Evolutionary conservation across 2,797 vertebrate genomes (phyloP), one percentile per base, ranked within the genome.

Genomic region (Rhabdophis nuchalis): DNA sequence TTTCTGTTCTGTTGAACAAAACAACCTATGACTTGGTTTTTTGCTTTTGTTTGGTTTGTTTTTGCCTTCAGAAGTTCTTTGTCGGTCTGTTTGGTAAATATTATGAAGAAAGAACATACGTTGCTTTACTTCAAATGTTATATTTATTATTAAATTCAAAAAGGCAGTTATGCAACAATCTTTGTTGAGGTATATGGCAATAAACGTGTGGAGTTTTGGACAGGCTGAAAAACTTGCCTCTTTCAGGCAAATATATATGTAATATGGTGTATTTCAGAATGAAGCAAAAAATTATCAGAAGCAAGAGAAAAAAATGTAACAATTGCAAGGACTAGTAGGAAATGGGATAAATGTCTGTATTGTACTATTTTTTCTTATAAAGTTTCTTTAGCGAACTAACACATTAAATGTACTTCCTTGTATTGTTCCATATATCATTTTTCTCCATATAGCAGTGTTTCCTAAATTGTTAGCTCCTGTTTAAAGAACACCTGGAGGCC

Each of bases 81-180:
- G n/a, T 32, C 7, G 68, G 29, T 64, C 6, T 88, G 36, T 93
- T 52, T 85, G 12, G 91, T 90, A 92, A 68, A 90, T 57, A 90
- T 88, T 56, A 87, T 87, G 54, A 92, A 64, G 12, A 27, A 64
- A 53, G 68, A 88, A 85, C 57, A 89, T 57, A 85, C 56, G 56
- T 88, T 86, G 20, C 52, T 82, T 54, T 46, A 85, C 7, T 29
- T 53, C 14, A 41, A 11, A 23, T 72, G 57, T 56, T 23, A 1
- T 60, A 58, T 77, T 52, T 82, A 77, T 36, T 54, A n/a, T 52
- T 56, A 50, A 87, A 29, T 58, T 9, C 27, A 6, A 29, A 12
- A 77, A 90, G 64, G 6, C 3, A 85, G 23, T 89, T 92, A 36
- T 61, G 57, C 32, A 88, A 90, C 82, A 86, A 13, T 3, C 29